These are phyloP conservation scores for Leptopilina myrica DNA, from an alignment of 2,888 invertebrate genomes.

Conservation along the genomic window DNA sequence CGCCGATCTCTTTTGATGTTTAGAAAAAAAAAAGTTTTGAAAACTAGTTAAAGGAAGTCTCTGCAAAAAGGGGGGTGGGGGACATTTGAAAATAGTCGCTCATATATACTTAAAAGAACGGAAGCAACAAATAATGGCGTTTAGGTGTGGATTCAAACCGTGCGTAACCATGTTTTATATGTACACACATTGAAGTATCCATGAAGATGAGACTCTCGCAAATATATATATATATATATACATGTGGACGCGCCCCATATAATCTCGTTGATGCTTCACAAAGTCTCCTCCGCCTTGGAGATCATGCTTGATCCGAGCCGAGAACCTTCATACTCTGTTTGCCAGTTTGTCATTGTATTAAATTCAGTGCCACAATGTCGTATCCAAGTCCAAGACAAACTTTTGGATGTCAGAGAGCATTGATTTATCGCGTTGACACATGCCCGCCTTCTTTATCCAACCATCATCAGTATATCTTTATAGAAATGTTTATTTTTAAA, in stretches of 20 bases:
- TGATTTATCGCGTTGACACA: slow-evolving; percentile 75
- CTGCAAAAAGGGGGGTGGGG: slow-evolving; percentile 47
- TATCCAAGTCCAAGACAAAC: slow-evolving; percentile 71
- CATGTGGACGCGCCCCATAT: slow-evolving; percentile 74
- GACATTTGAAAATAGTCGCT: slow-evolving; percentile 65
- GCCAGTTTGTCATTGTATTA: slow-evolving; percentile 54
- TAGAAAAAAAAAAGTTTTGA: slow-evolving; percentile 3
- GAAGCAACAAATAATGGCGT: slow-evolving; percentile 76
- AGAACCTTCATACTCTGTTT: slow-evolving; percentile 49
- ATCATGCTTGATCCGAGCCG: slow-evolving; percentile 60
- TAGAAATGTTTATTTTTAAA: slow-evolving; percentile 35
- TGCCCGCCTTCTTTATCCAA: slow-evolving; percentile 60
- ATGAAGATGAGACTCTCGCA: slow-evolving; percentile 39
- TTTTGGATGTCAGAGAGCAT: slow-evolving; percentile 66
- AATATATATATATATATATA: slow-evolving; percentile 52
- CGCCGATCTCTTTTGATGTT: slow-evolving; percentile 61
- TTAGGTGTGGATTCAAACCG: slow-evolving; percentile 74
- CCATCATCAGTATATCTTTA: slow-evolving; percentile 10
- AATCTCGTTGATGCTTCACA: slow-evolving; percentile 73
- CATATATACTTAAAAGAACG: slow-evolving; percentile 60
- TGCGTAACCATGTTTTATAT: slow-evolving; percentile 65
- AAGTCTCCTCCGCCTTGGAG: slow-evolving; percentile 63
- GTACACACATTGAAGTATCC: slow-evolving; percentile 50
- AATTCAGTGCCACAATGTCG: slow-evolving; percentile 51
- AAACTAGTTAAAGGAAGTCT: slow-evolving; percentile 48